Evolutionary conservation across 1,140 invertebrate species (phyloP).

Genomic region (Pteromalus puparum): DNA sequence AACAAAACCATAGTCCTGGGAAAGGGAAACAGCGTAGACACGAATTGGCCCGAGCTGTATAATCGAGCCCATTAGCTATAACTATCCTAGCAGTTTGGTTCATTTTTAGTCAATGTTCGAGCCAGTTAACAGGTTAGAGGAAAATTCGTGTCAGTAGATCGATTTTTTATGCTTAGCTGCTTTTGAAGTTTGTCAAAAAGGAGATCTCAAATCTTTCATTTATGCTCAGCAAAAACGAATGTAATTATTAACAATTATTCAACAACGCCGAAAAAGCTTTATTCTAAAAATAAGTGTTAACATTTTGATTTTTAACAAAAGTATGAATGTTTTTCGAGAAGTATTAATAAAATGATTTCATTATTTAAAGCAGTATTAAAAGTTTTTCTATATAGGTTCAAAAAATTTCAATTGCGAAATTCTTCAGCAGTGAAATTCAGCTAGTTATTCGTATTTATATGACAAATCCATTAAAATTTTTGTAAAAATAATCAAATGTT

Average conservation of each 20-base stretch:
- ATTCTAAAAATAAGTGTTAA: background rate
- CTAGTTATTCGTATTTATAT: background rate
- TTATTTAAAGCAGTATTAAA: background rate
- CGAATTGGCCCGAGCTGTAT: background rate
- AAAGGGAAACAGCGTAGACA: background rate
- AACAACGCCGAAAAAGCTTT: background rate
- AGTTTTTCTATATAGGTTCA: background rate
- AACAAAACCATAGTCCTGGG: background rate
- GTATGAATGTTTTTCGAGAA: background rate
- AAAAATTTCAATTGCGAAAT: background rate
- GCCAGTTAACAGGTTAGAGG: background rate
- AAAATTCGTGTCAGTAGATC: constrained; percentile 7
- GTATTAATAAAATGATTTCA: background rate
- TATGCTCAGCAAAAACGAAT: background rate
- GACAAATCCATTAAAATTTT: background rate
- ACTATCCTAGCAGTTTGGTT: constrained; percentile 1
- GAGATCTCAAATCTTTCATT: background rate
- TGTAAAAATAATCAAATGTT: background rate
- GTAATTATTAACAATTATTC: background rate
- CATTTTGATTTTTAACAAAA: background rate
- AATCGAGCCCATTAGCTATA: constrained; percentile 11
- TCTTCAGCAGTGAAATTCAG: background rate
- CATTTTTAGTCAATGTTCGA: constrained; percentile 21
- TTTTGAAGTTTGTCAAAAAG: background rate
- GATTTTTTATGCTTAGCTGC: constrained; percentile 6